Base-by-base conservation (phyloP, 1,140 invertebrate species). In the Papilio polytes region DNA sequence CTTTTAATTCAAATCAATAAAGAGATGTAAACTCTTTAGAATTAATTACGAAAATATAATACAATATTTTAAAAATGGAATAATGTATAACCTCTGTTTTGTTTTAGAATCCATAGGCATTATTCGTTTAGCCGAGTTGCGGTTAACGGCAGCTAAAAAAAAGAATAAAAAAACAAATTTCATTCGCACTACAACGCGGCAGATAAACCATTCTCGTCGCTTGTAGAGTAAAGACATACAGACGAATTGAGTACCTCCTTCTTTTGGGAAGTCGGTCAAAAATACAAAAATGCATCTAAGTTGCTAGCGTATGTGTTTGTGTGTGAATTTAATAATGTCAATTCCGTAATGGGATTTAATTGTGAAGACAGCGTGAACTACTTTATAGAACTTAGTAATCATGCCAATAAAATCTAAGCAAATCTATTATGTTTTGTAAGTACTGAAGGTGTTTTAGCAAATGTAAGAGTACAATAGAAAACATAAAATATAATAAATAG, bases 401-500 rank as follows among this genome's bases (percentile, higher is more conserved):
- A 20, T 26, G 18, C 36, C 3, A 36, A 36, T n/a, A n/a, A n/a
- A n/a, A n/a, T n/a, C n/a, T n/a, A n/a, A n/a, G n/a, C n/a, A n/a
- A n/a, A n/a, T n/a, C n/a, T n/a, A 12, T 63, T 63, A 22, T 63
- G 3, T 63, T 63, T 26, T 56, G 18, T 56, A 8, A n/a, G 53
- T 20, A n/a, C 1, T n/a, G 18, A n/a, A n/a, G 8, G 7, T 56
- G 53, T 56, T 56, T 56, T n/a, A 56, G 7, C 7, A 6, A 56
- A 56, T 56, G 20, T n/a, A 56, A 56, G 3, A 56, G 53, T n/a
- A 56, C 18, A 8, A 20, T 9, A 56, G 53, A n/a, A 56, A 20
- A 56, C 18, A 56, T n/a, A 18, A 78, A 70, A 81, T 76, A 31
- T 70, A 81, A 81, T 77, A 78, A 70, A 81, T 76, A 31, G 70